A percentile compares a stretch with the other conserved stretches of the same genome.
Conservation (phyloP, 2,113 vertebrate species). For the Vidua chalybeata region DNA sequence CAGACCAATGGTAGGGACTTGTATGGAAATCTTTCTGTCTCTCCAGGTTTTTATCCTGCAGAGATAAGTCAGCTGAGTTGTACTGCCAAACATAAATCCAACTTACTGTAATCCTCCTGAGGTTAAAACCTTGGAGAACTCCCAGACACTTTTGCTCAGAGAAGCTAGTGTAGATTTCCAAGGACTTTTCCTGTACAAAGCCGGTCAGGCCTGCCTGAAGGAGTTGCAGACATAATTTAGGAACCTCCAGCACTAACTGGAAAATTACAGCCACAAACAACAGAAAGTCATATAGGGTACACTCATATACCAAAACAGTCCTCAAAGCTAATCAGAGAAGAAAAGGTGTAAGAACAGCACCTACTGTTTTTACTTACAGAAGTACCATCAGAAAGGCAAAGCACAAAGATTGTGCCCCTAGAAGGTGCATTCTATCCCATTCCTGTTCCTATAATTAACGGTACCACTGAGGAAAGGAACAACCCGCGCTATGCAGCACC, state of each 20-base stretch:
- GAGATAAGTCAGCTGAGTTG: background rate
- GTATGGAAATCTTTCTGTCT: background rate
- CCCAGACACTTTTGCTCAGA: background rate
- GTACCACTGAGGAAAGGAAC: background rate
- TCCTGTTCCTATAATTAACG: background rate
- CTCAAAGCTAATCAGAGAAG: background rate
- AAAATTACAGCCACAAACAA: background rate
- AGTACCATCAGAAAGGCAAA: background rate
- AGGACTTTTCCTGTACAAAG: background rate
- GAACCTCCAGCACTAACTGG: background rate
- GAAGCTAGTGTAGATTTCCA: background rate
- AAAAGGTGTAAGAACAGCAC: background rate
- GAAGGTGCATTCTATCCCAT: background rate
- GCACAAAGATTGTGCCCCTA: accelerated
- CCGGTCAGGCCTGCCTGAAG: background rate
- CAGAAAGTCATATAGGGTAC: background rate
- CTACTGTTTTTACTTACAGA: background rate
- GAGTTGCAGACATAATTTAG: background rate
- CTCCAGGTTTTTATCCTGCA: background rate
- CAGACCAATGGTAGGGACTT: background rate
- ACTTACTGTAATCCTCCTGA: conserved; percentile 30
- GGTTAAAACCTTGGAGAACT: background rate
- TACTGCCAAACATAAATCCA: background rate
- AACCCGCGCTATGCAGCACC: background rate
- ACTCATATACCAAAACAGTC: background rate